A percentile compares a stretch with the other conserved stretches of the same genome.
phyloP scores from a whole-genome alignment of 1,140 invertebrate species.

The Papilio aristodemus region DNA sequence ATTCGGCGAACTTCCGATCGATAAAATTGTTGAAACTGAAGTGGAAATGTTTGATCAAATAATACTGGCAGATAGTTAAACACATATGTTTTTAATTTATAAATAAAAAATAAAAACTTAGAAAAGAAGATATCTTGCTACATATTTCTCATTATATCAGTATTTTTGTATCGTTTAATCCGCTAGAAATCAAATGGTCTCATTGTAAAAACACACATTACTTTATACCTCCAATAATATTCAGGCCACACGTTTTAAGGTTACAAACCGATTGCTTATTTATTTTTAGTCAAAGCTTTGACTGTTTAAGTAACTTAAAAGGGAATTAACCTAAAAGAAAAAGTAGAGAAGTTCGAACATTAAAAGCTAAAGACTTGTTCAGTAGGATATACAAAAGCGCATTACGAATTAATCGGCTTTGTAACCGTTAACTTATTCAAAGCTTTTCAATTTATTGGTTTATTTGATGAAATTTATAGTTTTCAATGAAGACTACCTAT shows the following conservation, averaged over 20 bases:
- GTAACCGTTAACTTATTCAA: not conserved
- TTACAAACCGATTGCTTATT: not conserved
- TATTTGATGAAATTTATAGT: not conserved
- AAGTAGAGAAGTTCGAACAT: conserved; percentile 14
- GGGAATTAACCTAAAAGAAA: conserved; percentile 16
- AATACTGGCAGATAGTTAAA: not conserved
- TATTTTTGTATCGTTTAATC: too few species aligned
- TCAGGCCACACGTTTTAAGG: not conserved
- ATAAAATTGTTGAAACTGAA: conserved; percentile 1
- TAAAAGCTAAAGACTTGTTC: conserved; percentile 9
- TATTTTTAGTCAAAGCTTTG: conserved; percentile 10
- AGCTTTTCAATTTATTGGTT: not conserved
- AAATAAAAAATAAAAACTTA: not conserved
- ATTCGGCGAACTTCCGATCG: not conserved
- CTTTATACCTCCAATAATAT: not conserved
- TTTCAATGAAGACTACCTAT: not conserved
- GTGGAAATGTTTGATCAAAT: not conserved
- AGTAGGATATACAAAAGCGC: conserved; percentile 13
- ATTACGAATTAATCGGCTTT: conserved; percentile 1
- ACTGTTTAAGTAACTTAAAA: conserved; percentile 8
- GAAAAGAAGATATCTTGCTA: too few species aligned
- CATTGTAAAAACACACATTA: not conserved
- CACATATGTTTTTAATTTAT: not conserved
- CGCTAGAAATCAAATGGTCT: too few species aligned
- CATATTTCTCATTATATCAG: too few species aligned